These are phyloP conservation scores for Ethmia dodecea DNA, from an alignment of 2,888 invertebrate genomes.

Conservation along the genomic window DNA sequence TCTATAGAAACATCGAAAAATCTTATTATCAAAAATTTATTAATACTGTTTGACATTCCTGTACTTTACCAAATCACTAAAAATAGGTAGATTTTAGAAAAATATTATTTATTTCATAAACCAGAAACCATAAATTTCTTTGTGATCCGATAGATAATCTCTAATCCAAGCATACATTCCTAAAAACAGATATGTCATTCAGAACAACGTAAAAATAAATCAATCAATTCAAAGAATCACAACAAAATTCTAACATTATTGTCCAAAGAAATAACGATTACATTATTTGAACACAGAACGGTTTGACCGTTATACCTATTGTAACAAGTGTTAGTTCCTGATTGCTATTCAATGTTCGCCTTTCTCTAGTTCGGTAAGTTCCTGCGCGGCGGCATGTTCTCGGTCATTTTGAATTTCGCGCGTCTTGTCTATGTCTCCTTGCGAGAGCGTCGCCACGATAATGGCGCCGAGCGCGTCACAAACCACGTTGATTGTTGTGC, in stretches of 20 bases:
- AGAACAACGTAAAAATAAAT: too few relatives aligned
- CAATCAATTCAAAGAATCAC: background rate
- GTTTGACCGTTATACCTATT: slow-evolving; percentile 21
- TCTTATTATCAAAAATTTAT: too few relatives aligned
- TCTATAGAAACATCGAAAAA: too few relatives aligned
- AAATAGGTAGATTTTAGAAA: too few relatives aligned
- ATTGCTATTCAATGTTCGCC: slow-evolving; percentile 51
- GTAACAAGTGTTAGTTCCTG: background rate
- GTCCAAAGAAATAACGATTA: slow-evolving; percentile 36
- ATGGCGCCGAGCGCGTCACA: slow-evolving; percentile 97
- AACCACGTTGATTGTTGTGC: slow-evolving; percentile 94
- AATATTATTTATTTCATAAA: too few relatives aligned
- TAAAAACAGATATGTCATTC: too few relatives aligned
- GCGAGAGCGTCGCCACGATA: slow-evolving; percentile 91
- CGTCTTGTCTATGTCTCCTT: slow-evolving; percentile 79
- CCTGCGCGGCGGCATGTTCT: slow-evolving; percentile 78
- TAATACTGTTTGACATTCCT: too few relatives aligned
- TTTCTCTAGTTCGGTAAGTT: slow-evolving; percentile 80
- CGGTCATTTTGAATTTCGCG: slow-evolving; percentile 58
- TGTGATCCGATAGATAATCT: too few relatives aligned
- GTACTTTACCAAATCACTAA: too few relatives aligned
- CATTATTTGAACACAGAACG: slow-evolving; percentile 42
- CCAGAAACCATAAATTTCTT: too few relatives aligned
- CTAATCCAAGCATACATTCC: too few relatives aligned
- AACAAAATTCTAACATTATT: slow-evolving; percentile 19